A percentile compares a stretch with the other conserved stretches of the same genome.
Evolutionary conservation across 2,888 invertebrate species (phyloP).

Genomic region (Melanchra persicariae): DNA sequence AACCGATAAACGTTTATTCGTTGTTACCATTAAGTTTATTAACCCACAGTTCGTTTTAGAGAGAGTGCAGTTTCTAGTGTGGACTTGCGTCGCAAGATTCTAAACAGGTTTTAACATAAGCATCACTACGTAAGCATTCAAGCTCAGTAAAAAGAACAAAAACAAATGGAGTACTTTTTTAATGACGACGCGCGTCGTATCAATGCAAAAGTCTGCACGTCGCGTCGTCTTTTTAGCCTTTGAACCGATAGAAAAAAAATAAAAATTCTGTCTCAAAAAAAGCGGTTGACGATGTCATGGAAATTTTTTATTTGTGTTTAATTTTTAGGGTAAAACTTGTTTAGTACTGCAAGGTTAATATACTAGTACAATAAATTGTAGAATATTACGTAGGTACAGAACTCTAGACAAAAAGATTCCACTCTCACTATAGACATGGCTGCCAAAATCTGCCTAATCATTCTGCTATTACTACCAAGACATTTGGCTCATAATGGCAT

Average conservation of each 20-base stretch:
- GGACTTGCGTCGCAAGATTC: constrained; percentile 62
- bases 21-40: constrained; percentile 63
- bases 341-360: no score
- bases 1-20: constrained; percentile 32
- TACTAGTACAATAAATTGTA: neutral
- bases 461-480: constrained; percentile 35
- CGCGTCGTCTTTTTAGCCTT: neutral
- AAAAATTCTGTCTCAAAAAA: neutral
- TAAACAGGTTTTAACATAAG: constrained; percentile 67
- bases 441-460: constrained; percentile 49
- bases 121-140: constrained; percentile 33
- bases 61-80: constrained; percentile 73
- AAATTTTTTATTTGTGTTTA: no score
- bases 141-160: constrained; percentile 23
- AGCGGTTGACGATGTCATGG: neutral
- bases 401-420: constrained; percentile 20
- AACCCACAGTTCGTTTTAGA: constrained; percentile 61
- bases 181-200: neutral
- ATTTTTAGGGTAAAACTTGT: neutral
- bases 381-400: neutral
- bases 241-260: neutral
- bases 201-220: neutral
- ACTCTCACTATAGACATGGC: constrained; percentile 29
- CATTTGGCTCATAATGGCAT: constrained; percentile 55
- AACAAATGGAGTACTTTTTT: constrained; percentile 1